These are phyloP conservation scores for Syngnathus acus DNA, from an alignment of 2,797 vertebrate species.

Conservation along the genomic window DNA sequence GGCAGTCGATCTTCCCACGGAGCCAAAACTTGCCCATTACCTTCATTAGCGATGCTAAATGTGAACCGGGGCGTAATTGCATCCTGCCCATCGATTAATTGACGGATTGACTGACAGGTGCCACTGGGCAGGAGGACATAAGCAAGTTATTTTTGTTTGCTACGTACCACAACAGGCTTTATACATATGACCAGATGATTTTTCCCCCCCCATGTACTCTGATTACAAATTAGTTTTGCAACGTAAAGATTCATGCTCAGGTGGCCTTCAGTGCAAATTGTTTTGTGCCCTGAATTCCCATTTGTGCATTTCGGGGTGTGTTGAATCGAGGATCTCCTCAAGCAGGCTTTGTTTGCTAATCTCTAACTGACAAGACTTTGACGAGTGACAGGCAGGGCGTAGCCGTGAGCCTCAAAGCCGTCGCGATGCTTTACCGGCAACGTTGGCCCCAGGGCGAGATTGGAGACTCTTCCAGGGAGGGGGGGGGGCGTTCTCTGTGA, in stretches of 20 bases:
- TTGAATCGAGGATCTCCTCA: not conserved
- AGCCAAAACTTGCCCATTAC: not conserved
- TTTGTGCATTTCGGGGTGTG: not conserved
- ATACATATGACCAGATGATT: too few relatives aligned
- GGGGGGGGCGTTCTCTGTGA: constrained; percentile 49
- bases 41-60: not conserved
- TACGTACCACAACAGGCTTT: not conserved
- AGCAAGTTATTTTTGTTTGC: not conserved
- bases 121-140: not conserved
- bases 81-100: not conserved
- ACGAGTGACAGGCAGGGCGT: not conserved
- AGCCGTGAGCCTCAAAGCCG: constrained; percentile 8
- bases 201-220: too few relatives aligned
- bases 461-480: constrained; percentile 33
- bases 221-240: too few relatives aligned
- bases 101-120: not conserved
- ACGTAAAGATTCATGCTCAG: too few relatives aligned
- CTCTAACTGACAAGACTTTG: too few relatives aligned
- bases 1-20: not conserved
- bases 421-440: constrained; percentile 22
- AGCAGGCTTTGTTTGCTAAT: not conserved
- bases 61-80: not conserved
- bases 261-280: too few relatives aligned
- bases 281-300: too few relatives aligned
- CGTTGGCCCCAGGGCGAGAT: constrained; percentile 20